Conservation (phyloP, 2,797 vertebrate genomes). For the Epinephelus awoara region DNA sequence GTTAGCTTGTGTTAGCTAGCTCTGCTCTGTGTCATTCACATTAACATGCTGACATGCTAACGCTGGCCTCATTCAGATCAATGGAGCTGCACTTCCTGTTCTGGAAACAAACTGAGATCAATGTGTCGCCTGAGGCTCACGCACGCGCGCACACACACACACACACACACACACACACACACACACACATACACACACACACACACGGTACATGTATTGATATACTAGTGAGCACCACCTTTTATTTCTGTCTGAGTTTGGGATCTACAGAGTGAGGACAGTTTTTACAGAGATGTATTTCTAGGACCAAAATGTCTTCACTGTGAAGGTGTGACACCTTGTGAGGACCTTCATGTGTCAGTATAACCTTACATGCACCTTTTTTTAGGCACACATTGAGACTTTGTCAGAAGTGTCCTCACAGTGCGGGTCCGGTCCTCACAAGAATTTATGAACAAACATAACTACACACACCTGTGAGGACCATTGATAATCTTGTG, state of each 20-base stretch:
- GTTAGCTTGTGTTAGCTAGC: constrained; percentile 34
- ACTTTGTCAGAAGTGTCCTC: no score
- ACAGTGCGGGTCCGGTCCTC: no score
- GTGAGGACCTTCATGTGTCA: no score
- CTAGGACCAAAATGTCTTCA: no score
- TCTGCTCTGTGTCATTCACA: constrained; percentile 7
- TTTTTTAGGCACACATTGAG: no score
- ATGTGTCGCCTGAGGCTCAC: constrained; percentile 52
- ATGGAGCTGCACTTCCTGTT: constrained; percentile 68
- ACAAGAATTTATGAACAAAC: no score
- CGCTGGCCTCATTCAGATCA: constrained; percentile 47
- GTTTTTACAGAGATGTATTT: no score
- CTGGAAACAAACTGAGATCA: constrained; percentile 72
- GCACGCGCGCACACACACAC: constrained; percentile 3
- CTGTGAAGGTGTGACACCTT: no score
- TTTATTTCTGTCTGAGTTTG: no score
- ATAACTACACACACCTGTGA: not conserved
- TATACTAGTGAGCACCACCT: no score
- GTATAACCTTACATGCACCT: no score
- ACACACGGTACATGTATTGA: not conserved
- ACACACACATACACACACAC: not conserved
- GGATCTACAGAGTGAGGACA: no score
- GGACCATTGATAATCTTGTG: not conserved
- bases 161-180: constrained; percentile 3
- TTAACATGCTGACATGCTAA: constrained; percentile 41